Base-by-base conservation (phyloP, 2,797 vertebrate genomes). In the Darevskia mixta region DNA sequence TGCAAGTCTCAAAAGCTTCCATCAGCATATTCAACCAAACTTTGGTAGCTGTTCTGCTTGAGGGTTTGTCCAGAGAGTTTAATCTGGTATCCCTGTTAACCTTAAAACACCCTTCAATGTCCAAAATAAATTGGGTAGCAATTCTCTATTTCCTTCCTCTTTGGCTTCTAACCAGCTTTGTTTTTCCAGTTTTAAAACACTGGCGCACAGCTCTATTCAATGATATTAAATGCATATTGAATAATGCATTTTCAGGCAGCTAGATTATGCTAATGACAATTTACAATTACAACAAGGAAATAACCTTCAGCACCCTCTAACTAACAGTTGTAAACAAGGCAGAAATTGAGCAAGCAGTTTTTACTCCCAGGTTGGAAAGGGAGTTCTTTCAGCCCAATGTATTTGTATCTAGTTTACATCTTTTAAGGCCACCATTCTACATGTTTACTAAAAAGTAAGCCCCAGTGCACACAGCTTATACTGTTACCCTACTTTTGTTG, bases 11-110 rank as follows among this genome's bases (percentile, higher is more conserved):
- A 61, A n/a, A 79, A 2, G 86, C 87, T 61, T 69, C 38, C 66
- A 11, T 94, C 94, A 94, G 91, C 92, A 91, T 2, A 66, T 20
- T 87, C 1, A 64, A 0, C 83, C 90, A 92, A 81, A 49, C 88
- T 90, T 85, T 13, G 67, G 23, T 78, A 1, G n/a, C 18, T 5
- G 6, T 87, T 66, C 35, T 76, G 90, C 91, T 82, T 89, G 86
- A 93, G 83, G 82, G 76, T 66, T 93, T 93, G 3, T 86, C 90
- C 92, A 94, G 93, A 89, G 88, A 35, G 90, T 92, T 95, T 92
- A 84, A 92, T 93, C 88, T 87, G 88, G 85, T 86, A 91, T 67
- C 3, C 43, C 86, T 58, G 82, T 66, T 27, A 3, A 73, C 58
- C 17, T 90, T 71, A 64, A 82, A 83, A 32, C 73, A 58, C 72